These are phyloP conservation scores for Sarcophaga caerulescens DNA, from an alignment of 2,888 invertebrate genomes.

Conservation along the genomic window DNA sequence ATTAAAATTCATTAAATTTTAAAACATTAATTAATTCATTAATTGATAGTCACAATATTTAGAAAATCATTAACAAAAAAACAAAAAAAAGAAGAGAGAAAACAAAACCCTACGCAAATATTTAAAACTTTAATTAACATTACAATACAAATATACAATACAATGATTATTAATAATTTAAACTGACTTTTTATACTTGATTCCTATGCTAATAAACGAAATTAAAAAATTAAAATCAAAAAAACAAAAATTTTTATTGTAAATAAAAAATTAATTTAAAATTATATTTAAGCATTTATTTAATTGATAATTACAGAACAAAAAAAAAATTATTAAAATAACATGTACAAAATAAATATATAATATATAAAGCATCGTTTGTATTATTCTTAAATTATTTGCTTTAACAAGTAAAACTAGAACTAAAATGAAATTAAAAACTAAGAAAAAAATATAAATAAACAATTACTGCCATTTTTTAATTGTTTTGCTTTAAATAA, in stretches of 20 bases:
- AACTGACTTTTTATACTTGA: constrained; percentile 54
- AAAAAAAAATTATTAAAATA: neutral
- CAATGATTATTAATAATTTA: constrained; percentile 16
- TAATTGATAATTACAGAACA: constrained; percentile 2
- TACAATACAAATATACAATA: neutral
- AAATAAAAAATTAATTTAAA: constrained; percentile 25
- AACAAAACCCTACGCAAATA: constrained; percentile 7
- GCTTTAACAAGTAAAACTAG: too few relatives aligned
- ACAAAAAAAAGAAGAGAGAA: neutral
- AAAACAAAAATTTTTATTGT: constrained; percentile 14
- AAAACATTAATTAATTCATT: constrained; percentile 30
- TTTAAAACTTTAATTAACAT: constrained; percentile 9
- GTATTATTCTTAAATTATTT: too few relatives aligned
- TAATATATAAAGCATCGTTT: too few relatives aligned
- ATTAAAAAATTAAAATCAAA: constrained; percentile 6
- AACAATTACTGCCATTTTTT: constrained; percentile 58
- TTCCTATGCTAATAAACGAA: constrained; percentile 49
- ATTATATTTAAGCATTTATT: constrained; percentile 39
- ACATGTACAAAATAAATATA: too few relatives aligned
- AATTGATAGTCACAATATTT: constrained; percentile 53
- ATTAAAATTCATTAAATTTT: constrained; percentile 9
- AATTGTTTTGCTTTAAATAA: neutral
- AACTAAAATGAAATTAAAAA: constrained; percentile 15
- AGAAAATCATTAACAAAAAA: neutral
- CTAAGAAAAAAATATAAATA: neutral